Percentiles rank a stretch among this genome's conserved stretches.
Conservation (phyloP, 2,888 invertebrate genomes). For the Lysandra coridon region DNA sequence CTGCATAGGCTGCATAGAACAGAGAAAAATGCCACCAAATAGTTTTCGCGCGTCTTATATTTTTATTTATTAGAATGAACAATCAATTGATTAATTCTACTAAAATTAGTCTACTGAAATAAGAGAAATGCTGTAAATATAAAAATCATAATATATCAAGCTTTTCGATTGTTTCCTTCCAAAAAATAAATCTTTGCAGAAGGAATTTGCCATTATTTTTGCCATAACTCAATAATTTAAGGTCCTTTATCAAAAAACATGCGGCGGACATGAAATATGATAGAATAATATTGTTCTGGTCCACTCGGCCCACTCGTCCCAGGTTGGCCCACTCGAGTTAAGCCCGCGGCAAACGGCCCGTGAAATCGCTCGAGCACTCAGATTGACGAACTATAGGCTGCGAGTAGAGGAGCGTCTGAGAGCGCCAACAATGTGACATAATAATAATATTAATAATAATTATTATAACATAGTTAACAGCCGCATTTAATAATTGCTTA, state of each 20-base stretch:
- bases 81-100: too few species aligned
- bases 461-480: too few species aligned
- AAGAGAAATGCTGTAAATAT: not conserved
- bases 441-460: too few species aligned
- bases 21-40: too few species aligned
- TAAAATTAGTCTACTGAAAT: not conserved
- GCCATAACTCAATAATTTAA: not conserved
- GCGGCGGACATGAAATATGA: conserved; percentile 10
- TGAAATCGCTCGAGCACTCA: conserved; percentile 20
- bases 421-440: too few species aligned
- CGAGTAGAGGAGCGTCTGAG: not conserved
- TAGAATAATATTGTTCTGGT: not conserved
- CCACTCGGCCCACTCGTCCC: not conserved
- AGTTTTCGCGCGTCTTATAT: too few species aligned
- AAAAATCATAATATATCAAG: not conserved
- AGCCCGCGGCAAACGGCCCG: not conserved
- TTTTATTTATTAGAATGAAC: too few species aligned
- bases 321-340: not conserved
- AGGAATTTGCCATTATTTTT: conserved; percentile 12
- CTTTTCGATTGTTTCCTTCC: not conserved
- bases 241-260: not conserved
- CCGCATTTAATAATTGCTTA: too few species aligned
- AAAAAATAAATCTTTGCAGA: conserved; percentile 4
- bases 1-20: too few species aligned
- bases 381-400: not conserved